A percentile compares a stretch with the other conserved stretches of the same genome.
These are phyloP conservation scores for Coilia nasus DNA, from an alignment of 2,797 vertebrate species.

Conservation along the genomic window DNA sequence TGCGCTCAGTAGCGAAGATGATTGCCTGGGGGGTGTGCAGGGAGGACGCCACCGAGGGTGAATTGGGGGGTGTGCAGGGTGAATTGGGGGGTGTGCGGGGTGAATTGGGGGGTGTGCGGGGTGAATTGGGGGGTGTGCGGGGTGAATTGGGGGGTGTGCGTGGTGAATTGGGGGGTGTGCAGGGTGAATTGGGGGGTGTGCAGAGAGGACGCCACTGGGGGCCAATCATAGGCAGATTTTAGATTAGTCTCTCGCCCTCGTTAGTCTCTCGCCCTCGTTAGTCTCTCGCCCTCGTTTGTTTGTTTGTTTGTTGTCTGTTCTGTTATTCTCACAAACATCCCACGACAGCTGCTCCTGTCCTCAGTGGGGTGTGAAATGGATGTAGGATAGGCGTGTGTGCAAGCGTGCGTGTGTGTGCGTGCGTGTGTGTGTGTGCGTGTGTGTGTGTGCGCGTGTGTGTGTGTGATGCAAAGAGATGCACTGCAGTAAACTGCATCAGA, in stretches of 20 bases:
- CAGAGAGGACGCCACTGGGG: no score
- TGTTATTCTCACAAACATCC: background rate
- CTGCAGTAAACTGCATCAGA: background rate
- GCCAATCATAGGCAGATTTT: background rate
- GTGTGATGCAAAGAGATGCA: background rate
- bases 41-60: no score
- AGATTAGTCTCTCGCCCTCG: background rate
- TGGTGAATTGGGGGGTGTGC: no score
- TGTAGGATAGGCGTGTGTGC: background rate
- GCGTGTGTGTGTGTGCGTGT: background rate
- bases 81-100: no score
- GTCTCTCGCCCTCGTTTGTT: background rate
- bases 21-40: background rate
- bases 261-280: background rate
- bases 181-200: no score
- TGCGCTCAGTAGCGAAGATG: background rate
- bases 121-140: no score
- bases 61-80: no score
- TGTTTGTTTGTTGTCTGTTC: background rate
- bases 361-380: conserved; percentile 40
- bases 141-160: no score
- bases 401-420: background rate
- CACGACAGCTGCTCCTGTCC: background rate
- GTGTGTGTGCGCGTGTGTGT: background rate
- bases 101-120: no score